phyloP scores from a whole-genome alignment of 2,113 vertebrate species.

The Romanogobio albipinnatus region DNA sequence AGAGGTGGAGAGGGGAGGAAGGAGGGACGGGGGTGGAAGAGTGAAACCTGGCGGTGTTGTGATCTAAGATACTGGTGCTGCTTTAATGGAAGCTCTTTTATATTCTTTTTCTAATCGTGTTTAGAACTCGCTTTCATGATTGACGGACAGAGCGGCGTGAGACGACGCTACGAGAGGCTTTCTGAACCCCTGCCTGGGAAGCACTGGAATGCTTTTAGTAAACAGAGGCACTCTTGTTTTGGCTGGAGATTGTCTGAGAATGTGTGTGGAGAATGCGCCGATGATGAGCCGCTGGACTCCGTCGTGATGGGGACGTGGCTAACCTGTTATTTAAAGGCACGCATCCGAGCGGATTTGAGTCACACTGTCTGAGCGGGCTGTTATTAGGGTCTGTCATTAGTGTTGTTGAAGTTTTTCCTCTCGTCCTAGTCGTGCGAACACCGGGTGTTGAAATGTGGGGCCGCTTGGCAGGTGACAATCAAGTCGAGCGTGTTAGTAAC shows the following conservation, averaged over 20 bases:
- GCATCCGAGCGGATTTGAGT: constrained; percentile 65
- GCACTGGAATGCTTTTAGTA: constrained; percentile 60
- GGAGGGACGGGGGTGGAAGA: constrained; percentile 40
- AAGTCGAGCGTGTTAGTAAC: constrained; percentile 68
- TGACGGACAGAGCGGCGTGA: constrained; percentile 61
- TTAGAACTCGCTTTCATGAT: constrained; percentile 40
- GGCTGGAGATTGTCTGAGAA: constrained; percentile 65
- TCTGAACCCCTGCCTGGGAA: constrained; percentile 50
- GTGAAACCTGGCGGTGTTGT: constrained; percentile 67
- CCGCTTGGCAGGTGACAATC: constrained; percentile 78
- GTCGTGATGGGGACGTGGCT: constrained; percentile 49
- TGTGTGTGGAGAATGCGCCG: constrained; percentile 56
- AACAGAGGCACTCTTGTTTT: constrained; percentile 67
- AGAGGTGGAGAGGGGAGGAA: constrained; percentile 51
- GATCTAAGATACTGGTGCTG: constrained; percentile 68
- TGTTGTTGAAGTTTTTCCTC: constrained; percentile 72
- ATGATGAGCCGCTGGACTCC: constrained; percentile 52
- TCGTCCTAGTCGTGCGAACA: constrained; percentile 71
- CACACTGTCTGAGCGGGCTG: constrained; percentile 61
- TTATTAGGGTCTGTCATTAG: constrained; percentile 73
- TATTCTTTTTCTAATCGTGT: constrained; percentile 53
- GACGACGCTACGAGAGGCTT: constrained; percentile 45
- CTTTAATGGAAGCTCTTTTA: constrained; percentile 70
- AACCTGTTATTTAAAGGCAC: constrained; percentile 70
- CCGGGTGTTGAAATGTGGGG: constrained; percentile 65